Percentiles rank a stretch among this genome's conserved stretches.
phyloP scores from a whole-genome alignment of 2,888 invertebrate species.

The Pristionchus fissidentatus region DNA sequence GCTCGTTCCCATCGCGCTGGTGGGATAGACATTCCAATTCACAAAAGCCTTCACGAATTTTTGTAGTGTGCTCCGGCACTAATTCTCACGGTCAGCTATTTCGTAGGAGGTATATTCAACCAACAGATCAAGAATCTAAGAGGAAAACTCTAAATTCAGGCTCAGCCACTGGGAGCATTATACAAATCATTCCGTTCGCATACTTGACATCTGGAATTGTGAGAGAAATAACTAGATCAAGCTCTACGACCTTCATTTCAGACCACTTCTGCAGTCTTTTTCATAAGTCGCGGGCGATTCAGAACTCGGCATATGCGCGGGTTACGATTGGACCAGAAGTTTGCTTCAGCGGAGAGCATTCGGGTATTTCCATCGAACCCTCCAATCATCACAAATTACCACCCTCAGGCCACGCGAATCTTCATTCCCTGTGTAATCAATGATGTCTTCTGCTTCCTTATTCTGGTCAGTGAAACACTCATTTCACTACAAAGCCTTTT shows the following conservation, averaged over 20 bases:
- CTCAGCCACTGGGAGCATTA: background rate
- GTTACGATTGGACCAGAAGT: constrained; percentile 22
- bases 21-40: background rate
- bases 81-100: background rate
- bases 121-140: background rate
- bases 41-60: background rate
- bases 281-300: constrained; percentile 25
- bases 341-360: constrained; percentile 34
- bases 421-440: constrained; percentile 23
- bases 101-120: background rate
- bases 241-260: background rate
- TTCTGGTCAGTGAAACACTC: background rate
- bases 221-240: background rate
- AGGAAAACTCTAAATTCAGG: background rate
- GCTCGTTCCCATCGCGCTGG: background rate
- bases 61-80: background rate
- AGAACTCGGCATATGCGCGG: background rate
- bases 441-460: constrained; percentile 18
- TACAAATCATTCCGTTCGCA: background rate
- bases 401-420: constrained; percentile 27
- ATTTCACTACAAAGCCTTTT: background rate
- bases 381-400: background rate
- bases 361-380: background rate
- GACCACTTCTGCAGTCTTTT: background rate
- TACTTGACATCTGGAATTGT: constrained; percentile 5